Conservation (phyloP, 1,140 invertebrate genomes). For the Tetramorium parvispinum region DNA sequence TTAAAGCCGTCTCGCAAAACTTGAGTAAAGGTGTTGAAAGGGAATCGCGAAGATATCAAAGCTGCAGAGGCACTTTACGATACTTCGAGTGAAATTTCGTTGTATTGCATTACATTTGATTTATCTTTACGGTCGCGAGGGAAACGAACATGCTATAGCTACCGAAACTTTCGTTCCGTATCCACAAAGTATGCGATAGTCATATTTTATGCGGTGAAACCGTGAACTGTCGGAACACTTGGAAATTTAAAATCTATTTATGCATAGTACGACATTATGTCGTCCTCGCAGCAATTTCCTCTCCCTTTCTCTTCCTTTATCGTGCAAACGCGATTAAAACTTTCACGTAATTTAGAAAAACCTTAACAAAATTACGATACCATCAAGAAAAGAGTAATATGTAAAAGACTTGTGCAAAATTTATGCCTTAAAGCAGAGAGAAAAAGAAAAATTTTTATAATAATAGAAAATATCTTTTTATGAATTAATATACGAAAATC, state of each 20-base stretch:
- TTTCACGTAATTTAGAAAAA: slow-evolving; percentile 15
- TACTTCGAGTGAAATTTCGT: slow-evolving; percentile 21
- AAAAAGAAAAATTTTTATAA: background rate
- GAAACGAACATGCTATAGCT: background rate
- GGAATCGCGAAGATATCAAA: background rate
- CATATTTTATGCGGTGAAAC: slow-evolving; percentile 20
- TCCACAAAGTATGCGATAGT: slow-evolving; percentile 3
- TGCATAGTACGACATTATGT: slow-evolving; percentile 33
- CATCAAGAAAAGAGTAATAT: background rate
- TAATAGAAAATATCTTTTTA: background rate
- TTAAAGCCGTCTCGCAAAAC: background rate
- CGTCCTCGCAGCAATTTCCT: background rate
- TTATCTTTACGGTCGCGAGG: slow-evolving; percentile 12
- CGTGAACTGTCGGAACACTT: slow-evolving; percentile 6
- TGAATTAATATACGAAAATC: background rate
- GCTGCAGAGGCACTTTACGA: slow-evolving; percentile 5
- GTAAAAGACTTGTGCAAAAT: background rate
- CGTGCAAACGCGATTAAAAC: slow-evolving; percentile 26
- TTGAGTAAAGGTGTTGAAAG: background rate
- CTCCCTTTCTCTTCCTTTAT: background rate
- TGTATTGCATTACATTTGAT: slow-evolving; percentile 42
- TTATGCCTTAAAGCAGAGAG: background rate
- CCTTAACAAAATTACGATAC: background rate
- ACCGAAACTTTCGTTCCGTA: slow-evolving; percentile 2
- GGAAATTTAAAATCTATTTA: slow-evolving; percentile 50